Base-by-base conservation (phyloP, 2,797 vertebrate genomes). In the Lemur catta region DNA sequence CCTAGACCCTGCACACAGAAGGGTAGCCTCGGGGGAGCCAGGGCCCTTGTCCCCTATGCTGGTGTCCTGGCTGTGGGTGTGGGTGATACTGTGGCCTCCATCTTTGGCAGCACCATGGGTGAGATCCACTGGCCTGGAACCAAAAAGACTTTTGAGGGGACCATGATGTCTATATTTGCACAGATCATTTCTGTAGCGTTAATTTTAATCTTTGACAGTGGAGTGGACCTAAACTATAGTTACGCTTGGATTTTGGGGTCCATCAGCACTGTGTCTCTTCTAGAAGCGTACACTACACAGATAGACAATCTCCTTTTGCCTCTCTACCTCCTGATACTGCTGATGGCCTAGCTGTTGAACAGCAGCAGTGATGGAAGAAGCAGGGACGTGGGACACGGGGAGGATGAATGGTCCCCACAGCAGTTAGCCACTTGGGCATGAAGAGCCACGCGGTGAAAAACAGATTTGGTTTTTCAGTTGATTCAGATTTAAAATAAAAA, bases 121-220 rank as follows among this genome's bases (percentile, higher is more conserved):
- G 99, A 99, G 97, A 99, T 99, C 96, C 99, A 98, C 43, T 99
- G 99, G 99, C 99, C 99, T 0, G 99, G 99, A 85, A 99, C 99
- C 5, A 99, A 99, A 98, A 99, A 99, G 98, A 99, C 99, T 8
- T 98, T 99, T 89, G 99, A 99, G 98, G 99, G 99, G 80, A 99
- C 99, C 0, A 99, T 99, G 43, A 99, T 99, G 0, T 99, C 99
- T 0, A 98, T 99, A 97, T 99, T 99, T 82, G 99, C 99, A 55
- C 99, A 99, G 98, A 99, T 99, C 97, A 99, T 99, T 48, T 99
- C 99, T 0, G 99, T 99, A 94, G 99, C 99, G 41, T 97, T 99
- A 52, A 99, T 99, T 97, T 99, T 99, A 87, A 99, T 99, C 98
- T 99, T 99, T 48, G 99, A 99, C 85, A 98, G 98, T 57, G 99